These are phyloP conservation scores for Cassiopea xamachana DNA, from an alignment of 30 jellyfish, hydroid and myxozoan genomes.

Conservation along the genomic window DNA sequence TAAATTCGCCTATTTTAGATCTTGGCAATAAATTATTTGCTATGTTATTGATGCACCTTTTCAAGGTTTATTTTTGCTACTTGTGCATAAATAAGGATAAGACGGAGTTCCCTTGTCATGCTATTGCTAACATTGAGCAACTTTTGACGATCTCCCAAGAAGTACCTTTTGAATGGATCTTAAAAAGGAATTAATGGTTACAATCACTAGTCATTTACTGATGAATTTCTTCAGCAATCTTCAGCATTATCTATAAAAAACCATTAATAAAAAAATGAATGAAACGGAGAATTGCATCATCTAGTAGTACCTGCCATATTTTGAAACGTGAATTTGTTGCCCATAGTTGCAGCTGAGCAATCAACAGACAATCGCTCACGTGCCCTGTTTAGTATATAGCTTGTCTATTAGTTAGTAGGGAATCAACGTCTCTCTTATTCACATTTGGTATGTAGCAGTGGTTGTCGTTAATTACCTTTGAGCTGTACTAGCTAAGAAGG, in stretches of 20 bases:
- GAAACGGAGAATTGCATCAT: not conserved
- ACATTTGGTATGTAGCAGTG: no score
- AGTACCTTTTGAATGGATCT: not conserved
- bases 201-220: not conserved
- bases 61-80: no score
- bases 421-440: no score
- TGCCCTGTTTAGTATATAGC: not conserved
- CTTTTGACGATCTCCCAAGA: no score
- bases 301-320: slow-evolving; percentile 41
- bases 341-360: slow-evolving; percentile 57
- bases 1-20: no score
- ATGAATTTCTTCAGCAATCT: not conserved
- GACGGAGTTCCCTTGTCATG: no score
- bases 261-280: not conserved
- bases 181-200: not conserved
- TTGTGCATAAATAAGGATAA: no score
- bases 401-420: not conserved
- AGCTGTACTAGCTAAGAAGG: no score
- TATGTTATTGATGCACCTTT: no score
- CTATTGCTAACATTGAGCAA: no score
- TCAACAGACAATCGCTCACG: slow-evolving; percentile 38
- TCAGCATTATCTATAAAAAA: not conserved
- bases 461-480: no score
- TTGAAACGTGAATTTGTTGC: slow-evolving; percentile 19
- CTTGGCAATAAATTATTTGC: no score